A percentile compares a stretch with the other conserved stretches of the same genome.
phyloP scores from a whole-genome alignment of 2,113 vertebrate species.

The Scophthalmus maximus region DNA sequence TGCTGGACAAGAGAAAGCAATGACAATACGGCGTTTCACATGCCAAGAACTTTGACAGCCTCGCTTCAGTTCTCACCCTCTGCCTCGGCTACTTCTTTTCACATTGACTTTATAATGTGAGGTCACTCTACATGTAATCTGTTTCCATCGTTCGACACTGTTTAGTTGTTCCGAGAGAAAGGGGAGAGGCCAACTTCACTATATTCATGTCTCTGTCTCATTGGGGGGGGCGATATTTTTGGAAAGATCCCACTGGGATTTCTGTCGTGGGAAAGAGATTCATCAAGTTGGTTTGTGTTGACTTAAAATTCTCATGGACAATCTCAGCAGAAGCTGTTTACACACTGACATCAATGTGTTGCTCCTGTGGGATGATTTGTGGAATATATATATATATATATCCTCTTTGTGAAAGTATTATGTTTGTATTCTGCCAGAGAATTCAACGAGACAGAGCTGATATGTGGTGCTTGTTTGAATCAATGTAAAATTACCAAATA shows the following conservation, averaged over 20 bases:
- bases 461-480: too few species aligned
- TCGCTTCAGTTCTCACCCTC: too few species aligned
- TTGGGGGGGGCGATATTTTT: background rate
- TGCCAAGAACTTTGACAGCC: too few species aligned
- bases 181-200: conserved; percentile 7
- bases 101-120: too few species aligned
- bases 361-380: conserved; percentile 1
- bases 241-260: conserved; percentile 18
- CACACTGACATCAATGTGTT: background rate
- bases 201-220: conserved; percentile 13
- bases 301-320: conserved; percentile 27
- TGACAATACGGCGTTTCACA: too few species aligned
- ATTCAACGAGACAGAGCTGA: background rate
- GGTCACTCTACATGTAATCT: too few species aligned
- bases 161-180: background rate
- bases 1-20: background rate
- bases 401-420: background rate
- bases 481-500: too few species aligned
- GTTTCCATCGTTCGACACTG: background rate
- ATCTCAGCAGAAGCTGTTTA: conserved; percentile 21
- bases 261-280: conserved; percentile 24
- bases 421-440: background rate
- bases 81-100: too few species aligned
- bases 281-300: conserved; percentile 33
- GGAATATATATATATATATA: background rate